Evolutionary conservation across 2,888 invertebrate genomes (phyloP).

Genomic region (Meta bourneti): DNA sequence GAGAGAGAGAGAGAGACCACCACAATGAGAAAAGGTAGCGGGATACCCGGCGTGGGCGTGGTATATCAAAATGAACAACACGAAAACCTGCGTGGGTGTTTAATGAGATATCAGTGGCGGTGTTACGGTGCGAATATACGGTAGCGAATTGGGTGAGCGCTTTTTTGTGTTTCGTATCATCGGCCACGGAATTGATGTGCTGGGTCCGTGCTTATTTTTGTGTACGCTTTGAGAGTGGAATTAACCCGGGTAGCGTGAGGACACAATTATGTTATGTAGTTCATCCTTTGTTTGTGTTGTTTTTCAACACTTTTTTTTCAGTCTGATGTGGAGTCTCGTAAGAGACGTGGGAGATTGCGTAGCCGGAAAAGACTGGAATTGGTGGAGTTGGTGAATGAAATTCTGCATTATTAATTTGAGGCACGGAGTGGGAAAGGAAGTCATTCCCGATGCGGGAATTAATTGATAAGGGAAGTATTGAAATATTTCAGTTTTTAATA

Average conservation of each 20-base stretch:
- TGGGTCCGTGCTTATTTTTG: conserved; percentile 48
- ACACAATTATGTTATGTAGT: neutral
- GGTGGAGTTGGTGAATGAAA: neutral
- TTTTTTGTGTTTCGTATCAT: neutral
- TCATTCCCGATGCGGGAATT: too few relatives aligned
- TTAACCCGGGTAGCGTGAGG: neutral
- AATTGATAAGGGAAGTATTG: too few relatives aligned
- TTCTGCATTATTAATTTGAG: neutral
- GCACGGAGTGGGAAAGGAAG: neutral
- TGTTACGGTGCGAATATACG: conserved; percentile 9
- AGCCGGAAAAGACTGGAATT: neutral
- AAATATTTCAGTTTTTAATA: too few relatives aligned
- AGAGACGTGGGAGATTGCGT: neutral
- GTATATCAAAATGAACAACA: conserved; percentile 47
- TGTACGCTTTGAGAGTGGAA: conserved; percentile 15
- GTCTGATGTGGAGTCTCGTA: too few relatives aligned
- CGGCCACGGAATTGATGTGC: neutral
- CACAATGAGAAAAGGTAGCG: conserved; percentile 36
- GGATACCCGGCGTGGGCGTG: conserved; percentile 41
- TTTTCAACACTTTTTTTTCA: neutral
- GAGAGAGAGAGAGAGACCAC: conserved; percentile 4
- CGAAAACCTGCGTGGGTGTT: conserved; percentile 46
- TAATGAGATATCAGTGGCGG: conserved; percentile 50
- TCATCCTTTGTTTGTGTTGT: neutral
- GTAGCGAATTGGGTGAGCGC: conserved; percentile 39